Evolutionary conservation across 1,140 invertebrate genomes (phyloP).

Genomic region (Listronotus oregonensis): DNA sequence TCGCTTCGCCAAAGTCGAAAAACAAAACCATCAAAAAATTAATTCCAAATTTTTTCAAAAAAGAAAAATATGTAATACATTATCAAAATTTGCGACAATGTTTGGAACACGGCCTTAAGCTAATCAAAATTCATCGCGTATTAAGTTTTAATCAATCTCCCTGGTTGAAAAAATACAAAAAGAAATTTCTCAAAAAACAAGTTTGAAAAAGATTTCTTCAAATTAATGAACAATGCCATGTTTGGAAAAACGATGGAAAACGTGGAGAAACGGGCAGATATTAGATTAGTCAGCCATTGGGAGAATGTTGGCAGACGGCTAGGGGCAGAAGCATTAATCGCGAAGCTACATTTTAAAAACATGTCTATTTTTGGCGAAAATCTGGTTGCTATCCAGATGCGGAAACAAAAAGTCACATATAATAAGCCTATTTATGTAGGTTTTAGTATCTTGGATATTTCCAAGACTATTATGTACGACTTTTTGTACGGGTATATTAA

Average conservation of each 20-base stretch:
- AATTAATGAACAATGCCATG: conserved; percentile 57
- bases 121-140: conserved; percentile 48
- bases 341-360: conserved; percentile 48
- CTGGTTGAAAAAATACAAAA: conserved; percentile 52
- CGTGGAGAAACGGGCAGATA: too few relatives aligned
- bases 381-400: conserved; percentile 53
- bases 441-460: conserved; percentile 54
- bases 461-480: conserved; percentile 40
- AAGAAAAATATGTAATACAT: conserved; percentile 55
- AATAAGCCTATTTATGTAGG: conserved; percentile 57
- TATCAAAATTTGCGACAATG: conserved; percentile 51
- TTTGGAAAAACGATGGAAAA: conserved; percentile 60
- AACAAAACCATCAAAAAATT: conserved; percentile 53
- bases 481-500: conserved; percentile 43
- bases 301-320: too few relatives aligned
- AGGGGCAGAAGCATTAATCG: conserved; percentile 42
- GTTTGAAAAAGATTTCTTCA: conserved; percentile 57
- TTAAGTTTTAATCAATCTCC: conserved; percentile 47
- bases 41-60: conserved; percentile 49
- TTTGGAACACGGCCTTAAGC: conserved; percentile 48
- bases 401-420: conserved; percentile 46
- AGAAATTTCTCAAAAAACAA: conserved; percentile 47
- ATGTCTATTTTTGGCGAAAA: conserved; percentile 49
- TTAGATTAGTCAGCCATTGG: too few relatives aligned
- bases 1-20: conserved; percentile 22